A percentile compares a stretch with the other conserved stretches of the same genome.
Evolutionary conservation across 1,140 invertebrate species (phyloP).

Genomic region (Dinoponera quadriceps): DNA sequence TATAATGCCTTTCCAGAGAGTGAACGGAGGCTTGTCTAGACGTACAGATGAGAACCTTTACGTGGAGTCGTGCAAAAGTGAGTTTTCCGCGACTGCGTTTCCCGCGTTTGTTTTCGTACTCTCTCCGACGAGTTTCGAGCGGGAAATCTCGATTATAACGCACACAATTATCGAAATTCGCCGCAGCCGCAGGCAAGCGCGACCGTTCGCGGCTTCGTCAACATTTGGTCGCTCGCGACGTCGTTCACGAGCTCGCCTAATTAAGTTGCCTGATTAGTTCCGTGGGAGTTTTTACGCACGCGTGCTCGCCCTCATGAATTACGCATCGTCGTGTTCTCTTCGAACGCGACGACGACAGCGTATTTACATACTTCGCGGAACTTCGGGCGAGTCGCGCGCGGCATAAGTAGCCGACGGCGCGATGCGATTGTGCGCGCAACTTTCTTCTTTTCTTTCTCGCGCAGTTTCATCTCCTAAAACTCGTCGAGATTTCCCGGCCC

Average conservation of each 20-base stretch:
- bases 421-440: constrained; percentile 20
- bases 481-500: constrained; percentile 6
- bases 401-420: constrained; percentile 13
- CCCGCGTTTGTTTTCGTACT: too few species aligned
- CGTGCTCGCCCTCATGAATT: constrained; percentile 33
- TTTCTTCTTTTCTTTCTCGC: constrained; percentile 39
- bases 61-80: too few species aligned
- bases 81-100: too few species aligned
- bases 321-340: constrained; percentile 39
- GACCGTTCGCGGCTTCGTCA: neutral
- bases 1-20: too few species aligned
- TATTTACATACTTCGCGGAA: constrained; percentile 48
- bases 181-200: neutral
- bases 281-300: constrained; percentile 32
- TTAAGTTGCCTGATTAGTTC: constrained; percentile 39
- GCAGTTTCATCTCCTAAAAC: constrained; percentile 44
- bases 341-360: neutral
- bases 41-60: too few species aligned
- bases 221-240: neutral
- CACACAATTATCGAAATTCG: neutral
- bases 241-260: constrained; percentile 1
- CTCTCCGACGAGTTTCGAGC: too few species aligned
- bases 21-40: too few species aligned
- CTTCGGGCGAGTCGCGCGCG: neutral
- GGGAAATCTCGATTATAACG: neutral